Conservation (phyloP, 1,140 invertebrate genomes). For the Adelges cooleyi region DNA sequence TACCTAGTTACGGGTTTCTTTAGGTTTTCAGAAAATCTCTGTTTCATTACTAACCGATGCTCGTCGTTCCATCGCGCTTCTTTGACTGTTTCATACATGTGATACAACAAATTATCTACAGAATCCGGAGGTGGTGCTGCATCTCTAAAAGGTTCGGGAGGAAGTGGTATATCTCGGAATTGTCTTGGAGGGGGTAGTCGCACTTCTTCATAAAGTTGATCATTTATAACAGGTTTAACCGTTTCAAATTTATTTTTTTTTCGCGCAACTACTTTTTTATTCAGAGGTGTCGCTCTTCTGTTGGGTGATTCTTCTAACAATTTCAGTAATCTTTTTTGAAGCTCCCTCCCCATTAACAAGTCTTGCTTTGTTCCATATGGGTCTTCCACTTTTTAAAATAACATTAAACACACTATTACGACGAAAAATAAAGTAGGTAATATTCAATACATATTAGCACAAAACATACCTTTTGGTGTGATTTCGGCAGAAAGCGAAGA, state of each 20-base stretch:
- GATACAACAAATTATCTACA: conserved; percentile 65
- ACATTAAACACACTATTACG: background rate
- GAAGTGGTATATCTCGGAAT: conserved; percentile 59
- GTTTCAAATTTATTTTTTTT: background rate
- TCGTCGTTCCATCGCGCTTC: conserved; percentile 35
- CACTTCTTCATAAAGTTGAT: conserved; percentile 60
- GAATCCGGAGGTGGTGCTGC: conserved; percentile 41
- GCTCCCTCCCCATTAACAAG: conserved; percentile 7
- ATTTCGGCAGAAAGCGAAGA: conserved; percentile 38
- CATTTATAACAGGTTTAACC: conserved; percentile 33
- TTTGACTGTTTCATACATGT: conserved; percentile 60
- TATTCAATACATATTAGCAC: too few species aligned
- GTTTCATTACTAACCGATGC: conserved; percentile 24
- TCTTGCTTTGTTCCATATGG: background rate
- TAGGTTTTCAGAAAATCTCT: background rate
- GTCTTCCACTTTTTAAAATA: conserved; percentile 4
- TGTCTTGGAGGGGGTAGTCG: conserved; percentile 67
- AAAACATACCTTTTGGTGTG: conserved; percentile 33
- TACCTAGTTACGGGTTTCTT: conserved; percentile 8
- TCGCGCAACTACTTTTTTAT: background rate
- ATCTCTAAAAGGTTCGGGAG: conserved; percentile 57
- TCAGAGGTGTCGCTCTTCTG: background rate
- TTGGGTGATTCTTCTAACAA: conserved; percentile 18
- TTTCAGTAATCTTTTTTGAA: conserved; percentile 18
- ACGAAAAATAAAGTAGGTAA: too few species aligned